Base-by-base conservation (phyloP, 2,797 vertebrate species). In the Craterocephalus amniculus region DNA sequence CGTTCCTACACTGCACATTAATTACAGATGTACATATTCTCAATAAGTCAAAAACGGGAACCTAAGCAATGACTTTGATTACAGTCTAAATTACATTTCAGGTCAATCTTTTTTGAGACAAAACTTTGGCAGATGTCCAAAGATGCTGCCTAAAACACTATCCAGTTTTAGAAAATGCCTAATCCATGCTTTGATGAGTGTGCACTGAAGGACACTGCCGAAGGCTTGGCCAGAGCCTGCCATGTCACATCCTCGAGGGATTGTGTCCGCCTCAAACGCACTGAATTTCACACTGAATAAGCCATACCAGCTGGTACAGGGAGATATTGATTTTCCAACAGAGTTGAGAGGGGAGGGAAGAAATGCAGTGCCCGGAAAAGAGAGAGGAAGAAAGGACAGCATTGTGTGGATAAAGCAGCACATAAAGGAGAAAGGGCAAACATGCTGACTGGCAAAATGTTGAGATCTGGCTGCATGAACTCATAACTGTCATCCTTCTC, bases 271-370 rank as follows among this genome's bases (percentile, higher is more conserved):
- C 88, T 89, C 88, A 90, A 88, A 88, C 85, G 87, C 87, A 81
- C 80, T 73, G 72, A 87, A 91, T 93, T 92, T 92, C 92, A 93
- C 91, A 90, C 79, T 77, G 82, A 89, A 92, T 93, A 91, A 92
- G 83, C 78, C 84, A 69, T 87, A 81, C 84, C 86, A 91, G 88
- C 90, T 92, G 91, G 87, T 90, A 83, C 70, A 71, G 78, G 77
- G 83, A 92, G 90, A 93, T 92, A 93, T 92, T 88, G 88, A 93
- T 91, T 94, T 90, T 90, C 84, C 76, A 70, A 80, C 74, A 59
- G 72, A 80, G 83, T 81, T 81, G 77, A 88, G 80, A 80, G 67
- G 57, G 72, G 58, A 80, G 70, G 78, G 76, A 83, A 69, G 83
- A 86, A 85, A 79, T 66, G 74, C 73, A 79, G 79, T 48, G 52